Percentiles rank a stretch among this genome's conserved stretches.
Evolutionary conservation across 2,113 vertebrate species (phyloP).

Genomic region (Agapornis roseicollis): DNA sequence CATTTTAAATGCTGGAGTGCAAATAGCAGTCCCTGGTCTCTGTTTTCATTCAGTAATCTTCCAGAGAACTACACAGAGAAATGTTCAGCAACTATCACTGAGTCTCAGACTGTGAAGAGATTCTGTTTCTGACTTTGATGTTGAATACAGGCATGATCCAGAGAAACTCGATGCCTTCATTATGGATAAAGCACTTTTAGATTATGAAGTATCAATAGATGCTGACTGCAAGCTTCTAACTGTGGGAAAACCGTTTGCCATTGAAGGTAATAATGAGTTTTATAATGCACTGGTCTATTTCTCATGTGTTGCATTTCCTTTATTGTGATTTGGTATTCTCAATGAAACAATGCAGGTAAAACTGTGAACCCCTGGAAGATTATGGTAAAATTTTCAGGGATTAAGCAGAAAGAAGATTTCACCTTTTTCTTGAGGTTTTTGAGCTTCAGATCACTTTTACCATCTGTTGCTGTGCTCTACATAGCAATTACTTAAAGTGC

Average conservation of each 20-base stretch:
- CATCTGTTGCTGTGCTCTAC: not conserved
- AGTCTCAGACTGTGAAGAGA: not conserved
- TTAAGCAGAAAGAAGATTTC: not conserved
- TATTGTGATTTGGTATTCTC: not conserved
- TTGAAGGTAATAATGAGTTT: conserved; percentile 85
- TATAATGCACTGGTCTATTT: not conserved
- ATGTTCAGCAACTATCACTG: not conserved
- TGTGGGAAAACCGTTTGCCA: conserved; percentile 97
- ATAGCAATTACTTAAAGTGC: not conserved
- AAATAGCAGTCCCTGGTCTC: not conserved
- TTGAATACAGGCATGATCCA: conserved; percentile 86
- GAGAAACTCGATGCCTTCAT: conserved; percentile 97
- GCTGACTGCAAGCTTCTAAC: conserved; percentile 96
- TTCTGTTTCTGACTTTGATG: conserved; percentile 44
- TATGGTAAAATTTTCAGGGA: not conserved
- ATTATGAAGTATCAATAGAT: conserved; percentile 98
- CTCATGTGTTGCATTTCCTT: not conserved
- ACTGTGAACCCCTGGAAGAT: not conserved
- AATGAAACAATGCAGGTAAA: not conserved
- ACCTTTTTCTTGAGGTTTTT: not conserved
- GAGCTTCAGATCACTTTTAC: not conserved
- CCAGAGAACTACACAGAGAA: not conserved
- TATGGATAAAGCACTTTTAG: conserved; percentile 99
- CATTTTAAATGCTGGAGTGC: not conserved
- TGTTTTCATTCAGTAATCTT: not conserved